phyloP scores from a whole-genome alignment of 2,113 vertebrate genomes.

The Penelope pileata region DNA sequence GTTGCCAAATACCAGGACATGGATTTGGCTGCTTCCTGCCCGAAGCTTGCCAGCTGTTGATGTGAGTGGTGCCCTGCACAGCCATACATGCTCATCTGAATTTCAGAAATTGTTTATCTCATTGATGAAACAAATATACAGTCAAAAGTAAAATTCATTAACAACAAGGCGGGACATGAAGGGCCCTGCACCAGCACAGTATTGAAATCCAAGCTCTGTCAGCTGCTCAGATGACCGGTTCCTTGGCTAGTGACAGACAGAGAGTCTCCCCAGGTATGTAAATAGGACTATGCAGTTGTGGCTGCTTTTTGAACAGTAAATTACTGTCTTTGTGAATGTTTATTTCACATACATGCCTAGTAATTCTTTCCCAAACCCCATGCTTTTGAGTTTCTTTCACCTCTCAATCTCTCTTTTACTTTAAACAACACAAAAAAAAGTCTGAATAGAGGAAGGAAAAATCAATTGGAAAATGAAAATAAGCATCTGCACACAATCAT shows the following conservation, averaged over 20 bases:
- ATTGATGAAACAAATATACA: not conserved
- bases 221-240: not conserved
- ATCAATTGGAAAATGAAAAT: conserved; percentile 18
- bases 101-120: not conserved
- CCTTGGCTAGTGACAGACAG: not conserved
- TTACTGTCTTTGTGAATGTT: conserved; percentile 55
- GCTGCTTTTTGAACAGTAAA: conserved; percentile 46
- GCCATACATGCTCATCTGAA: accelerated
- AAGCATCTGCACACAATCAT: conserved; percentile 29
- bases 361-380: conserved; percentile 7
- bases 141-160: not conserved
- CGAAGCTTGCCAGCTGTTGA: not conserved
- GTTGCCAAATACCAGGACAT: not conserved
- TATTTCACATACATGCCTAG: not conserved
- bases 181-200: not conserved
- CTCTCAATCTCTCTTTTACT: not conserved
- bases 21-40: not conserved
- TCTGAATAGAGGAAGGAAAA: conserved; percentile 33
- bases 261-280: not conserved
- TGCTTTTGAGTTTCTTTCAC: conserved; percentile 45
- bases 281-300: not conserved
- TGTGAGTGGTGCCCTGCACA: not conserved
- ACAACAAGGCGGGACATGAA: not conserved
- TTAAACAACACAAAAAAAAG: not conserved
- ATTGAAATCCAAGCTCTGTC: not conserved